Evolutionary conservation across 2,113 vertebrate genomes (phyloP), one percentile per base, ranked within the genome.

Genomic region (Gavialis gangeticus): DNA sequence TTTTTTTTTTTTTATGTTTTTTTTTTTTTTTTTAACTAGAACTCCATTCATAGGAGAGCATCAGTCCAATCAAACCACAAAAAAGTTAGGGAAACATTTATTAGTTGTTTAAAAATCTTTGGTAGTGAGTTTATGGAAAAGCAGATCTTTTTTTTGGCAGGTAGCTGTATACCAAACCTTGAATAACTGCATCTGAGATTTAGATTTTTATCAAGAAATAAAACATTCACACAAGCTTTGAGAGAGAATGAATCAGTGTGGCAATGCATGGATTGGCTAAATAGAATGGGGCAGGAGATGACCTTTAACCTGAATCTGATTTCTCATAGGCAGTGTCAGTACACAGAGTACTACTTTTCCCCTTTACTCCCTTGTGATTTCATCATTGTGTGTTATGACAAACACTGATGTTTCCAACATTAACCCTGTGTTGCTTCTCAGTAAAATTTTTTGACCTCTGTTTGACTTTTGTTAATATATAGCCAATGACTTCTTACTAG

Each of bases 211-310:
- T 60, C 34, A 84, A 1, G 5, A 66, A 67, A 59, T 63, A 75
- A 86, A 58, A 75, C 89, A 66, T 77, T 54, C 73, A 89, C 56
- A 82, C 67, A 91, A 82, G 87, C 56, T 91, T 89, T 92, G 55
- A 15, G 60, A 82, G 18, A 77, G 75, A 81, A 85, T 27, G 56
- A 34, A 64, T 78, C 3, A 2, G 56, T 91, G 27, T 37, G 91
- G 57, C 34, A 28, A 2, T 76, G 30, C 24, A 21, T 84, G 58
- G 27, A 30, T 4, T 1, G 75, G 13, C 21, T 81, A 92, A 95
- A 28, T 85, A 76, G 89, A 95, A 93, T 5, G 19, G 78, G 24
- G 69, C 73, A 96, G 94, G 85, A 97, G 96, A 91, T 77, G 82
- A 81, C 75, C 92, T 95, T 82, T 92, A 93, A 95, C 80, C 54